Conservation (phyloP, 2,888 invertebrate genomes). For the Lagria hirta region DNA sequence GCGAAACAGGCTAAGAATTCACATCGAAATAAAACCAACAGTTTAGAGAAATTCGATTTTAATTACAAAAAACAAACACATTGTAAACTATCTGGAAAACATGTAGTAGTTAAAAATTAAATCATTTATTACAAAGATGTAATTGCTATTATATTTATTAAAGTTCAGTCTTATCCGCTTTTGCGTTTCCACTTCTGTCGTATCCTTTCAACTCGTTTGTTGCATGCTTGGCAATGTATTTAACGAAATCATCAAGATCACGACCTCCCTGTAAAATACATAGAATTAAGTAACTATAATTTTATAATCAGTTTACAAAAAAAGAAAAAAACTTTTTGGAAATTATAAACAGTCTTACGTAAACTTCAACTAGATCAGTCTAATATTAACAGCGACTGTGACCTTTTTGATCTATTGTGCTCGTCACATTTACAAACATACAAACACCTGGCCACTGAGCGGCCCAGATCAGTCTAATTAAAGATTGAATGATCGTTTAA, state of each 20-base stretch:
- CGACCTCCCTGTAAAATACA: constrained; percentile 85
- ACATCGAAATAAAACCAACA: constrained; percentile 5
- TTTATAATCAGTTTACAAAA: not conserved
- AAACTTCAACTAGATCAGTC: no score
- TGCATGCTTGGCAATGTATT: constrained; percentile 90
- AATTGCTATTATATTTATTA: constrained; percentile 45
- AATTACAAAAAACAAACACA: constrained; percentile 23
- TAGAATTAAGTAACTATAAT: constrained; percentile 10
- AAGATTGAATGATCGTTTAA: not conserved
- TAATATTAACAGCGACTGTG: no score
- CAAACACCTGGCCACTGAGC: no score
- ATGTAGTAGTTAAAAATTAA: constrained; percentile 10
- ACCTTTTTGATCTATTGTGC: no score
- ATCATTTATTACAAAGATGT: constrained; percentile 13
- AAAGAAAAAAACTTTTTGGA: not conserved
- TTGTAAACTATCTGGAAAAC: constrained; percentile 19
- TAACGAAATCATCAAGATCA: constrained; percentile 89
- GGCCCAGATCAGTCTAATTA: not conserved
- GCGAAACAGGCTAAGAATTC: no score
- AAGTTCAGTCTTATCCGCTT: constrained; percentile 61
- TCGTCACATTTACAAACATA: no score
- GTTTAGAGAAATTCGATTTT: constrained; percentile 12
- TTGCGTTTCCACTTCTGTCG: constrained; percentile 78
- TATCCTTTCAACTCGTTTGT: constrained; percentile 84
- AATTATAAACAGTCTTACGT: not conserved